phyloP scores from a whole-genome alignment of 1,140 invertebrate species.

The silkworm (Bombyx mori) region ASM3026992v2 NC_085119.1:4354001-4354500 shows the following conservation, averaged over 20 bases:
- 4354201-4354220: slow-evolving; percentile 15
- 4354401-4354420: slow-evolving; percentile 28
- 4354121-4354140: slow-evolving; percentile 21
- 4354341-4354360: slow-evolving; percentile 25
- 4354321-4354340: slow-evolving; percentile 25
- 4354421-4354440: slow-evolving; percentile 32
- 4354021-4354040: slow-evolving; percentile 34
- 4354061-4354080: slow-evolving; percentile 20
- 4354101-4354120: slow-evolving; percentile 25
- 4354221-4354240: slow-evolving; percentile 42
- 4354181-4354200: slow-evolving; percentile 11
- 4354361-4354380: slow-evolving; percentile 24
- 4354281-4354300: slow-evolving; percentile 37
- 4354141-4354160: slow-evolving; percentile 21
- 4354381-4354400: slow-evolving; percentile 19
- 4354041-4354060: slow-evolving; percentile 27
- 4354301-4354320: slow-evolving; percentile 24
- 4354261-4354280: slow-evolving; percentile 20
- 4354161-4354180: slow-evolving; percentile 12
- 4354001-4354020: slow-evolving; percentile 48
- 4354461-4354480: slow-evolving; percentile 44
- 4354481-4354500: slow-evolving; percentile 46
- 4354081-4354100: slow-evolving; percentile 24
- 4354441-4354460: slow-evolving; percentile 41
- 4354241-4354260: slow-evolving; percentile 39